A percentile compares a stretch with the other conserved stretches of the same genome.
phyloP scores from a whole-genome alignment of 1,140 invertebrate genomes.

The Sipha flava region DNA sequence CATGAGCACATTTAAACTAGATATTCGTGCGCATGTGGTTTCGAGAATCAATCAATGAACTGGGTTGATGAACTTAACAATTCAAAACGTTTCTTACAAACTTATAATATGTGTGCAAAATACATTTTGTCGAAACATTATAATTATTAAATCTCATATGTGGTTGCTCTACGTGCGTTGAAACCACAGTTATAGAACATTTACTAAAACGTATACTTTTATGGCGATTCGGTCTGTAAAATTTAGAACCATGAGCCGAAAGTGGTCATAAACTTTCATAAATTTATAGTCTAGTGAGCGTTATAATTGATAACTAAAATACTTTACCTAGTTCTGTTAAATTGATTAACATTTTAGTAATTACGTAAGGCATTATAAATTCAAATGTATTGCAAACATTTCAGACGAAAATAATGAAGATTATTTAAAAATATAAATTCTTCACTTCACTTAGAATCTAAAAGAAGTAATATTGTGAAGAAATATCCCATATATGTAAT shows the following conservation, averaged over 20 bases:
- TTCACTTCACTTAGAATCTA: too few relatives aligned
- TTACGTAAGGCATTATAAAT: not conserved
- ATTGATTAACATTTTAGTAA: not conserved
- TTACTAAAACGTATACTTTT: not conserved
- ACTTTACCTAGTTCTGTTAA: not conserved
- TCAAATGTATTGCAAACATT: not conserved
- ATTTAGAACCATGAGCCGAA: not conserved
- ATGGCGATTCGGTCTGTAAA: not conserved
- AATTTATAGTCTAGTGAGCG: not conserved
- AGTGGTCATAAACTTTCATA: constrained; percentile 4
- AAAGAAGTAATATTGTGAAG: too few relatives aligned
- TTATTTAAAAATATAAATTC: too few relatives aligned
- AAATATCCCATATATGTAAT: too few relatives aligned
- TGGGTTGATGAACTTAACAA: not conserved
- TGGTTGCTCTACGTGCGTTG: not conserved
- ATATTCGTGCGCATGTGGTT: not conserved
- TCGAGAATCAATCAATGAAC: not conserved
- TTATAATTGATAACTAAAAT: not conserved
- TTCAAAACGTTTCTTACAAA: not conserved
- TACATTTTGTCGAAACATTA: too few relatives aligned
- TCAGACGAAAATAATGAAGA: not conserved
- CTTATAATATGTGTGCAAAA: too few relatives aligned
- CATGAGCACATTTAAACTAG: not conserved
- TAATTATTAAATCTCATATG: not conserved
- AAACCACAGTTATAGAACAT: not conserved